Conservation (phyloP, 2,888 invertebrate species). For the Pristionchus entomophagus region DNA sequence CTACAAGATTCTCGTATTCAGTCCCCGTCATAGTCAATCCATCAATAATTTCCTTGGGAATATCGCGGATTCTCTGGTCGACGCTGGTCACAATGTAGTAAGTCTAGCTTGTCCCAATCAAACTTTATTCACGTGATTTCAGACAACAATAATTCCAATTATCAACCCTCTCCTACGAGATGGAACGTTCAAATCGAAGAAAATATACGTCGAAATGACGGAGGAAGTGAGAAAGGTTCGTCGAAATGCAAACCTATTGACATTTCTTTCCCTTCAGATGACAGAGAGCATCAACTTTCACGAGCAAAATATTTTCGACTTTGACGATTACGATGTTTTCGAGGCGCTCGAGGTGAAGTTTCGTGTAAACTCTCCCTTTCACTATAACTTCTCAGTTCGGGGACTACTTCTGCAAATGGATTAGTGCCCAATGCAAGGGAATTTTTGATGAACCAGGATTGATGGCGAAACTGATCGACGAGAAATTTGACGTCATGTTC, state of each 20-base stretch:
- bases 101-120: background rate
- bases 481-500: constrained; percentile 2
- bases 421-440: constrained; percentile 11
- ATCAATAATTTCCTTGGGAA: constrained; percentile 2
- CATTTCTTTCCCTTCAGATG: background rate
- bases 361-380: background rate
- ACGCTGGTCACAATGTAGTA: constrained; percentile 18
- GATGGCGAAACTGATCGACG: background rate
- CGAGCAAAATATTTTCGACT: background rate
- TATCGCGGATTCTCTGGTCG: constrained; percentile 3
- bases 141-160: background rate
- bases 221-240: background rate
- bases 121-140: background rate
- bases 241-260: background rate
- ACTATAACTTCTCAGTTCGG: background rate
- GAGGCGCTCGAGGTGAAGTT: background rate
- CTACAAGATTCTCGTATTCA: constrained; percentile 34
- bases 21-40: background rate
- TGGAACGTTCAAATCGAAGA: constrained; percentile 14
- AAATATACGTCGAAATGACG: background rate
- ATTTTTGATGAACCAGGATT: background rate
- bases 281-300: constrained; percentile 2
- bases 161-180: background rate
- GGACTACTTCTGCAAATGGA: background rate
- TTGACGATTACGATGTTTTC: background rate